These are phyloP conservation scores for Rhizomys pruinosus DNA, from an alignment of 2,113 vertebrate species.

Conservation along the genomic window DNA sequence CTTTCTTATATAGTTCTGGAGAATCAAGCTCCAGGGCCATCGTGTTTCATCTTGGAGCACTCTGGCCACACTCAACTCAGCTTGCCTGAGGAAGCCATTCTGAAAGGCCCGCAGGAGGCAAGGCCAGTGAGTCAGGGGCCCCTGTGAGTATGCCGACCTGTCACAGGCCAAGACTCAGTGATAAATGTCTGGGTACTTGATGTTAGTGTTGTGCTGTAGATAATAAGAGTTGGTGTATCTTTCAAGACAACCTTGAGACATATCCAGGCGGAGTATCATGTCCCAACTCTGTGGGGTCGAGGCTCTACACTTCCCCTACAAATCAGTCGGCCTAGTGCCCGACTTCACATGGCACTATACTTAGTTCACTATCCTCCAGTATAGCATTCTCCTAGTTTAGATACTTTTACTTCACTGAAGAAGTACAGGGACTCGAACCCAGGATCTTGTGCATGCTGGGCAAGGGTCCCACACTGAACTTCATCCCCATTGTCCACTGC, in stretches of 20 bases:
- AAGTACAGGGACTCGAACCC: neutral
- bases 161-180: neutral
- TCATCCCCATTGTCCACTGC: neutral
- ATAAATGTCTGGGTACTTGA: neutral
- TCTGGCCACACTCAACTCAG: neutral
- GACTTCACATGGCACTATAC: fast-evolving
- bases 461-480: neutral
- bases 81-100: neutral
- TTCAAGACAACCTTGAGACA: conserved; percentile 39
- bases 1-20: conserved; percentile 23
- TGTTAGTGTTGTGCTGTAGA: neutral
- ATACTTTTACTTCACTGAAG: neutral
- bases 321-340: neutral
- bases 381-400: neutral
- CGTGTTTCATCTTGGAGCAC: neutral
- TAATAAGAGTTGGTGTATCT: conserved; percentile 17
- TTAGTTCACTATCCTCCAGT: neutral
- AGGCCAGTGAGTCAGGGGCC: neutral
- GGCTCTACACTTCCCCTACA: neutral
- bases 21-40: neutral
- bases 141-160: neutral
- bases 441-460: neutral
- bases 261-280: no score
- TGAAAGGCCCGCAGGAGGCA: neutral
- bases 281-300: neutral